phyloP scores from a whole-genome alignment of 2,797 vertebrate species.

The Toxotes lorentzi region DNA sequence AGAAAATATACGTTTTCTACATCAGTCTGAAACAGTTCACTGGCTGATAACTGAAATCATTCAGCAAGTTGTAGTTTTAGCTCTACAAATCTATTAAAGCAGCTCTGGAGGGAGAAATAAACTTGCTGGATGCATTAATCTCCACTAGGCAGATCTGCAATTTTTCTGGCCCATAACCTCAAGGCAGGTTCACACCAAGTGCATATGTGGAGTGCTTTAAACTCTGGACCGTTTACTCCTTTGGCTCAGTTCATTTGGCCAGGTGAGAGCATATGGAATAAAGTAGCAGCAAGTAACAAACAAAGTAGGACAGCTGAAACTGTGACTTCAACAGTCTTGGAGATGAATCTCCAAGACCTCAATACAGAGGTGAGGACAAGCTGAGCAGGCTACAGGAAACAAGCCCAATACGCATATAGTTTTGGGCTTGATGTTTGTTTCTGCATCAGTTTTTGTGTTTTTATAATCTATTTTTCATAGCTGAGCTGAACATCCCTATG shows the following conservation, averaged over 20 bases:
- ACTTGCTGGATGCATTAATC: constrained; percentile 11
- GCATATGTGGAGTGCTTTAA: constrained; percentile 10
- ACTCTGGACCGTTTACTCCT: constrained; percentile 25
- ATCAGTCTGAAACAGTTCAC: background rate
- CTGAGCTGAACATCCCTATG: background rate
- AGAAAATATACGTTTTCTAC: background rate
- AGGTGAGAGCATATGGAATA: constrained; percentile 34
- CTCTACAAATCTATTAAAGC: constrained; percentile 15
- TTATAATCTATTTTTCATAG: background rate
- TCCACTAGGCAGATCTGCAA: background rate
- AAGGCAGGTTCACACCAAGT: background rate
- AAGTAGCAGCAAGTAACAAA: constrained; percentile 20
- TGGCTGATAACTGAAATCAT: background rate
- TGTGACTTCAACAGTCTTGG: background rate
- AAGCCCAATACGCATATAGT: no score
- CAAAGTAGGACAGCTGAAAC: constrained; percentile 11
- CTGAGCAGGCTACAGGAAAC: no score
- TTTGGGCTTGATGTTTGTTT: no score
- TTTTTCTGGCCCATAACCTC: constrained; percentile 13
- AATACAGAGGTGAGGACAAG: no score
- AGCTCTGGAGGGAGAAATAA: background rate
- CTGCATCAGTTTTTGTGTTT: background rate
- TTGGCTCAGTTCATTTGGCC: constrained; percentile 17
- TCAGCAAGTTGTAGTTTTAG: constrained; percentile 3
- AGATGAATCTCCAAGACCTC: no score